A percentile compares a stretch with the other conserved stretches of the same genome.
phyloP scores from a whole-genome alignment of 2,113 vertebrate species.

The Mesoclemmys tuberculata region DNA sequence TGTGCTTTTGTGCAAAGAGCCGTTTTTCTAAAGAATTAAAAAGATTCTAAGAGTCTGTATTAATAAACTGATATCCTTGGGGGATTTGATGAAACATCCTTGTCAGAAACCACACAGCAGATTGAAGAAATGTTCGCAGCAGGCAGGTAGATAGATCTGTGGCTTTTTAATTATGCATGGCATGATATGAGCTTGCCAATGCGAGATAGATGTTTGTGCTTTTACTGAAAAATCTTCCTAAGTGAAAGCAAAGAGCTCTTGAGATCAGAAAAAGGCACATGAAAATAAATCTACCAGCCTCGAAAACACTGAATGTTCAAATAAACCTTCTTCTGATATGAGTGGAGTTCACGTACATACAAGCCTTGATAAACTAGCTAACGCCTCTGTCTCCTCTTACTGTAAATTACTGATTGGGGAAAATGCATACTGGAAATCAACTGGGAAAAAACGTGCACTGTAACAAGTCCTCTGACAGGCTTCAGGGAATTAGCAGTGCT shows the following conservation, averaged over 20 bases:
- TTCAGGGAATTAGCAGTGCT: neutral
- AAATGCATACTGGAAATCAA: constrained; percentile 30
- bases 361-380: neutral
- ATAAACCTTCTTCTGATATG: neutral
- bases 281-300: neutral
- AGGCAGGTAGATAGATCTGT: neutral
- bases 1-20: neutral
- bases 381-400: neutral
- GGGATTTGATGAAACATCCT: constrained; percentile 25
- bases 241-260: neutral
- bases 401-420: fast-evolving
- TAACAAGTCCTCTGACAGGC: neutral
- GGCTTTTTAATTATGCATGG: neutral
- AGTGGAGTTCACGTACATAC: neutral
- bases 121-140: fast-evolving
- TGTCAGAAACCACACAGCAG: neutral
- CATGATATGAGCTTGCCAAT: neutral
- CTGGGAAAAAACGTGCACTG: neutral
- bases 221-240: constrained; percentile 31
- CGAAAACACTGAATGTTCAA: neutral
- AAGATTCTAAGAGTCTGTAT: neutral
- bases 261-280: constrained; percentile 24
- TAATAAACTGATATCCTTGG: neutral
- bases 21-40: neutral
- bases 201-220: neutral